Base-by-base conservation (phyloP, 2,888 invertebrate species). In the Dasysyrphus tricinctus region DNA sequence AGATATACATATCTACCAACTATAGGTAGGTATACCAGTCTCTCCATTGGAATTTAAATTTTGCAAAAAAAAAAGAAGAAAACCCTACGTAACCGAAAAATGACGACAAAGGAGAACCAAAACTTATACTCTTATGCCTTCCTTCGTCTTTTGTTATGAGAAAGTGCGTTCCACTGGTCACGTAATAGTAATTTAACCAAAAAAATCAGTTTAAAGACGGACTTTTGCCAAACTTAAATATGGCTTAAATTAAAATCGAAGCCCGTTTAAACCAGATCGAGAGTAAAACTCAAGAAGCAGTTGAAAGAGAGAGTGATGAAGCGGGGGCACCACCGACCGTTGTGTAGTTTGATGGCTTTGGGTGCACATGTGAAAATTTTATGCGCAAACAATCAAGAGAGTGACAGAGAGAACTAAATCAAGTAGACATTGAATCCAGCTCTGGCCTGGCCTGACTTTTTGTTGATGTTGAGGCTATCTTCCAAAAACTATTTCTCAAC, bases 151-250 rank as follows among this genome's bases (percentile, higher is more conserved):
- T 42, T 59, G 16, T 65, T 73, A 73, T 80, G 81, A 77, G 81
- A 85, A 85, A 85, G 85, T 80, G 85, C 85, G 85, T 85, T 85
- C 74, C 44, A 81, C 57, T 70, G 69, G 65, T 85, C 85, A 85
- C 85, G 85, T 85, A 85, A 85, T 77, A 74, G 77, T 73, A 63
- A 81, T 81, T 85, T 74, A 73, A 74, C 74, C 80, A 74, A 77
- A 77, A 84, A 85, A 85, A 85, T 85, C 69, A 77, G 74, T 74
- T 70, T 19, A 29, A 78, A 81, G 81, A 74, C 81, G 81, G 65
- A 85, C 80, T 77, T 85, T 85, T 85, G 81, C 85, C 85, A 85
- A 85, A 85, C 81, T 65, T 63, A 63, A 34, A 42, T 67, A 73
- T 54, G 5, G 69, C 54, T 69, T 69, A 39, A 73, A 69, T 61